Percentiles rank a stretch among this genome's conserved stretches.
Evolutionary conservation across 2,113 vertebrate species (phyloP).

Genomic region (Beaufortia kweichowensis): DNA sequence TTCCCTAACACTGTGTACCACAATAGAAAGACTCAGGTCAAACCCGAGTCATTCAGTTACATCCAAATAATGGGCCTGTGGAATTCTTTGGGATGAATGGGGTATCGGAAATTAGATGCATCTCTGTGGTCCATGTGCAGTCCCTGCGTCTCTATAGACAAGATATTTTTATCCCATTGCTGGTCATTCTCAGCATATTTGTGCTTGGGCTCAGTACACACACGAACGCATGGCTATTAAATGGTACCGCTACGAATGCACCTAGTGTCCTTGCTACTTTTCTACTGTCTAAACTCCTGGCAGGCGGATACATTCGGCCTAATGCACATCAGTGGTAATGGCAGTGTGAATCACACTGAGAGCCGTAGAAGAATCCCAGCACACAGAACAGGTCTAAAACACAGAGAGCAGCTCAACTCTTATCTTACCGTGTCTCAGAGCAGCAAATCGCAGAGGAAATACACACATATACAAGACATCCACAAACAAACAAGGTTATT

Average conservation of each 20-base stretch:
- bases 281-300: constrained; percentile 12
- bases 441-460: constrained; percentile 35
- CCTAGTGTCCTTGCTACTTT: constrained; percentile 9
- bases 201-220: not conserved
- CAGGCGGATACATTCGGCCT: not conserved
- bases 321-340: constrained; percentile 23
- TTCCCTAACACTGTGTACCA: not conserved
- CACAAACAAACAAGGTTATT: constrained; percentile 40
- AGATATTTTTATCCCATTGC: not conserved
- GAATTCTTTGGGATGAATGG: not conserved
- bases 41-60: not conserved
- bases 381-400: constrained; percentile 5
- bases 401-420: constrained; percentile 21
- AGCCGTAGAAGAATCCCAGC: constrained; percentile 9
- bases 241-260: not conserved
- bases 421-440: constrained; percentile 27
- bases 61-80: not conserved
- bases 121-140: not conserved
- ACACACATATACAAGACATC: constrained; percentile 20
- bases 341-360: not conserved
- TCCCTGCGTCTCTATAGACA: not conserved
- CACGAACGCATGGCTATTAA: not conserved
- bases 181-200: not conserved
- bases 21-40: not conserved
- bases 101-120: not conserved